Evolutionary conservation across 2,113 vertebrate species (phyloP), one percentile per base, ranked within the genome.

Genomic region (Paramisgurnus dabryanus): DNA sequence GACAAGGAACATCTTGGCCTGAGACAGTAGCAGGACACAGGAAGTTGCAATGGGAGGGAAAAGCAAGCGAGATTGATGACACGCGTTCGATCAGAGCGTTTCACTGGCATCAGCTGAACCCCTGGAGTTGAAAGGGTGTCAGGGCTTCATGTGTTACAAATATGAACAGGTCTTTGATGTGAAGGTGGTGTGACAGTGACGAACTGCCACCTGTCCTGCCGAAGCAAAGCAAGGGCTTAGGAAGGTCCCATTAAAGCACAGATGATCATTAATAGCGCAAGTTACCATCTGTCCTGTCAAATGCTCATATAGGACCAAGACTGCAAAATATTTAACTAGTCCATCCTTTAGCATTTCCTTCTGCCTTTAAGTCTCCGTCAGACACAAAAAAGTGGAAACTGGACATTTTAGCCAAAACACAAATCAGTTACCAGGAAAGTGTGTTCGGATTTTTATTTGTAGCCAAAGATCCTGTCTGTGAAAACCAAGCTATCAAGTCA

Each of bases 281-380:
- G 67, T 84, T 75, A 87, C 87, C 88, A 91, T 90, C 89, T 91
- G 91, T 85, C 82, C 86, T 86, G 66, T 80, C 80, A 81, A 88
- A 86, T 73, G 81, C 70, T 68, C 80, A 68, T 57, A 68, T 57
- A 68, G 80, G 60, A 9, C 60, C 78, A 84, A 76, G 82, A 60
- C 57, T 13, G 41, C 18, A 11, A 45, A 53, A 67, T 27, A 1
- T 47, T 9, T 55, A 2, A 12, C 53, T 75, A 10, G 27, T 50
- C 10, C 27, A 60, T 50, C 45, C 17, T 10, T 10, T 41, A 7
- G 17, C 4, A 11, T 70, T 82, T 83, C 80, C 10, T 39, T 7
- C 9, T 57, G n/a, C 0, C 12, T 5, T 45, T 22, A 43, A 8
- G 27, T 0, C 39, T 7, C 22, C n/a, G 58, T 18, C n/a, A 40